Evolutionary conservation across 2,888 invertebrate genomes (phyloP).

Genomic region (Drosophila limbata): DNA sequence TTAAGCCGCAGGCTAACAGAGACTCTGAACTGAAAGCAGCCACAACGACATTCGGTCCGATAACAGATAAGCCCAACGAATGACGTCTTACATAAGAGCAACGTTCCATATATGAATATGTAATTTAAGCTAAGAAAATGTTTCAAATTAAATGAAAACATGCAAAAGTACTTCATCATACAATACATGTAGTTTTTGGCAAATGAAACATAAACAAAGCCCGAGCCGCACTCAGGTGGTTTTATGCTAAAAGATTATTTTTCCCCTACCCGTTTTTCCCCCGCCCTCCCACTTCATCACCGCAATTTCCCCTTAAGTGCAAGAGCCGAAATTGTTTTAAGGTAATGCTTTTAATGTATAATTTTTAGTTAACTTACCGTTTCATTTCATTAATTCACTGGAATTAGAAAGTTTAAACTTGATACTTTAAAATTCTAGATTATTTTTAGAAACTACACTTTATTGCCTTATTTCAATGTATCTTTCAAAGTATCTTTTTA

Average conservation of each 20-base stretch:
- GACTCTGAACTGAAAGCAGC: conserved; percentile 19
- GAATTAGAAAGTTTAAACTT: background rate
- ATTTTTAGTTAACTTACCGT: conserved; percentile 11
- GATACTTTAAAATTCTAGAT: background rate
- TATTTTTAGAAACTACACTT: no score
- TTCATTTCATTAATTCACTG: background rate
- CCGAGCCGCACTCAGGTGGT: conserved; percentile 50
- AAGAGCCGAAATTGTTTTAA: conserved; percentile 5
- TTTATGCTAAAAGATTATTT: conserved; percentile 39
- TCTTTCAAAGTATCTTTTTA: no score
- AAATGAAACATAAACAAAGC: conserved; percentile 77
- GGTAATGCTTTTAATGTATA: conserved; percentile 26
- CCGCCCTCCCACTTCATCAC: background rate
- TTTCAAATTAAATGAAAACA: conserved; percentile 80
- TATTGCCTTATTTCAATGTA: no score
- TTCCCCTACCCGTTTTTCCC: background rate
- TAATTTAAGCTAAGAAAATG: conserved; percentile 78
- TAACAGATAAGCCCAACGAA: conserved; percentile 52
- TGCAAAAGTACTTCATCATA: conserved; percentile 33
- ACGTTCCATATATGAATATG: conserved; percentile 51
- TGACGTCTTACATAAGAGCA: conserved; percentile 20
- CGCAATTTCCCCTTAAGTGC: background rate
- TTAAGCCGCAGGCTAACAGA: conserved; percentile 51
- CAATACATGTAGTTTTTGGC: conserved; percentile 68
- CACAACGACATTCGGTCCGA: conserved; percentile 47